These are phyloP conservation scores for Drosophila koepferae DNA, from an alignment of 2,888 invertebrate species.

Conservation along the genomic window DNA sequence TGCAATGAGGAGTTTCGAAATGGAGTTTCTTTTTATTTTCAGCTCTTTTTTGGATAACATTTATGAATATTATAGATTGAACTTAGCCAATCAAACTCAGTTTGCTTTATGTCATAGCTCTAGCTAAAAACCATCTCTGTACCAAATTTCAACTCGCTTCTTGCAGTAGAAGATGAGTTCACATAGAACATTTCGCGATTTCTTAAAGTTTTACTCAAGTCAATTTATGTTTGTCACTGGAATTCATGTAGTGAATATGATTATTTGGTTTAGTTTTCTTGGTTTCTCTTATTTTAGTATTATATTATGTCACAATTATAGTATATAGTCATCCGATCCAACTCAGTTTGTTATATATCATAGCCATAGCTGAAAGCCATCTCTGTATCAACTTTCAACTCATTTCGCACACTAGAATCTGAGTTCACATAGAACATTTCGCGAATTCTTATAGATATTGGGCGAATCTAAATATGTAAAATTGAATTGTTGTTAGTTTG, in stretches of 20 bases:
- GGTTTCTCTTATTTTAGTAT: background rate
- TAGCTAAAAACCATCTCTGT: background rate
- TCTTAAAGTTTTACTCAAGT: background rate
- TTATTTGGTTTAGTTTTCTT: background rate
- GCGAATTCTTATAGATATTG: too few species aligned
- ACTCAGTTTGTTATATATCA: background rate
- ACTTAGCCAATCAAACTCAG: background rate
- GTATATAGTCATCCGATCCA: background rate
- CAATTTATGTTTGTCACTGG: background rate
- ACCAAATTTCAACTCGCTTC: background rate
- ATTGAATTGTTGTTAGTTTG: background rate
- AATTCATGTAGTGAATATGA: background rate
- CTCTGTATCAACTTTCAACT: background rate
- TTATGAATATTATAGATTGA: background rate
- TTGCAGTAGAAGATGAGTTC: background rate
- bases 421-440: conserved; percentile 1
- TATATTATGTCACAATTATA: background rate
- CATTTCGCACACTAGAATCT: background rate
- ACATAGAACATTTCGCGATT: background rate
- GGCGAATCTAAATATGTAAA: too few species aligned
- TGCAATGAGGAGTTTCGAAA: background rate
- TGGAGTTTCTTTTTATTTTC: background rate
- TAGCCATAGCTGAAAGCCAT: background rate
- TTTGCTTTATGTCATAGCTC: background rate
- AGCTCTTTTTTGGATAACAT: background rate